Evolutionary conservation across 2,113 vertebrate species (phyloP).

Genomic region (Calonectris borealis): DNA sequence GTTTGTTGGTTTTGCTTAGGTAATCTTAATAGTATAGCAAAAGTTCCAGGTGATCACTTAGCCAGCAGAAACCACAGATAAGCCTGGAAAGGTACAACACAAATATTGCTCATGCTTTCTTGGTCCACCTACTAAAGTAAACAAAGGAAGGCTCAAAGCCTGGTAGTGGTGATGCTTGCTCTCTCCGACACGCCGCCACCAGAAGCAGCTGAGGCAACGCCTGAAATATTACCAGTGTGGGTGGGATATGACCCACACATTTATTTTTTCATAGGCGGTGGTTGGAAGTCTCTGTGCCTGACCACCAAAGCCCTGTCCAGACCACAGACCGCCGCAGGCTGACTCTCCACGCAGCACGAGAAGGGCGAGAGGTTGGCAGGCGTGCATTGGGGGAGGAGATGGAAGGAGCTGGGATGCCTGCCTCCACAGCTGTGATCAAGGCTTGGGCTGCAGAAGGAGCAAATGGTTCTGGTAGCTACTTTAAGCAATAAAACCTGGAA

Average conservation of each 20-base stretch:
- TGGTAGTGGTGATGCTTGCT: background rate
- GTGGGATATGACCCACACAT: fast-evolving
- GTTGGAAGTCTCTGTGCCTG: background rate
- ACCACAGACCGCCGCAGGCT: fast-evolving
- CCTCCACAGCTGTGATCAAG: background rate
- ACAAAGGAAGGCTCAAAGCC: background rate
- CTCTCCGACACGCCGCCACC: fast-evolving
- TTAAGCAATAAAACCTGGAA: background rate
- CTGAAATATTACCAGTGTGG: background rate
- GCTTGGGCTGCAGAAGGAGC: background rate
- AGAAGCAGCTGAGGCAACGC: background rate
- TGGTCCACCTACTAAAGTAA: background rate
- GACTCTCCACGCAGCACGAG: background rate
- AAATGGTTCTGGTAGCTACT: background rate
- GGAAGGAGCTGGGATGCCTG: background rate
- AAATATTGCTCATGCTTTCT: background rate
- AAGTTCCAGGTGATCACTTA: background rate
- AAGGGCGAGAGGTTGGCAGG: background rate
- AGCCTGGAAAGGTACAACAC: background rate
- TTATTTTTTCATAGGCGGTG: fast-evolving
- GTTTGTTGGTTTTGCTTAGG: background rate
- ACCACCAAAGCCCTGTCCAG: fast-evolving
- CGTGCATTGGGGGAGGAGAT: fast-evolving
- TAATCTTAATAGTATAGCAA: background rate
- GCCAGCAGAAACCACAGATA: background rate